These are phyloP conservation scores for Cremastobaeus sp. DNA, from an alignment of 2,888 invertebrate genomes.

Conservation along the genomic window DNA sequence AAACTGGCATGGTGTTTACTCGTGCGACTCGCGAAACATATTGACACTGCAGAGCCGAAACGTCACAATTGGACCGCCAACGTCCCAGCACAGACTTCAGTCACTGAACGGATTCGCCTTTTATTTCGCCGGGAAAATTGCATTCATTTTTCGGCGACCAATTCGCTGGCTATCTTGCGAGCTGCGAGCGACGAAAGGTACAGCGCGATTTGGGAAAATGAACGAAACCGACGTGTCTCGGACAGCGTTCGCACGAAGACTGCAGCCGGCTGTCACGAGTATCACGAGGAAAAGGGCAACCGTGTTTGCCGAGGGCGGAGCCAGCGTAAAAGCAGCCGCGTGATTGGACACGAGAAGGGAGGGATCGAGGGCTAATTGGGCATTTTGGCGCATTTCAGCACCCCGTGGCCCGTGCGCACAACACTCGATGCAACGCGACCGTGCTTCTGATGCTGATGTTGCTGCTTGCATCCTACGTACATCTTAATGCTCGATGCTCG, in stretches of 20 bases:
- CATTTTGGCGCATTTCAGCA: constrained; percentile 58
- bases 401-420: constrained; percentile 51
- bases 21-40: constrained; percentile 18
- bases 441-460: constrained; percentile 14
- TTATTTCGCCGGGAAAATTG: constrained; percentile 1
- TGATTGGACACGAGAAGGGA: constrained; percentile 56
- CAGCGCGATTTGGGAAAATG: constrained; percentile 3
- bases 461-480: constrained; percentile 16
- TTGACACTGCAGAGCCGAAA: constrained; percentile 13
- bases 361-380: constrained; percentile 61
- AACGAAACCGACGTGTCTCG: constrained; percentile 40
- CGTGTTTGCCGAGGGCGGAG: constrained; percentile 58
- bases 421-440: constrained; percentile 24
- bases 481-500: constrained; percentile 4
- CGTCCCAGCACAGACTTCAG: too few relatives aligned
- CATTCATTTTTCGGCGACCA: neutral
- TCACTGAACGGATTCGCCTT: too few relatives aligned
- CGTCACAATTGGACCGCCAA: neutral
- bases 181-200: too few relatives aligned
- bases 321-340: constrained; percentile 32
- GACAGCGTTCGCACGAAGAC: constrained; percentile 59
- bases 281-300: constrained; percentile 62
- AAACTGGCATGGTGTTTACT: constrained; percentile 50
- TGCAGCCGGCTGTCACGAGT: constrained; percentile 61
- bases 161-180: too few relatives aligned